These are phyloP conservation scores for Scaptomyza polygonia DNA, from an alignment of 2,888 invertebrate species.

Conservation along the genomic window DNA sequence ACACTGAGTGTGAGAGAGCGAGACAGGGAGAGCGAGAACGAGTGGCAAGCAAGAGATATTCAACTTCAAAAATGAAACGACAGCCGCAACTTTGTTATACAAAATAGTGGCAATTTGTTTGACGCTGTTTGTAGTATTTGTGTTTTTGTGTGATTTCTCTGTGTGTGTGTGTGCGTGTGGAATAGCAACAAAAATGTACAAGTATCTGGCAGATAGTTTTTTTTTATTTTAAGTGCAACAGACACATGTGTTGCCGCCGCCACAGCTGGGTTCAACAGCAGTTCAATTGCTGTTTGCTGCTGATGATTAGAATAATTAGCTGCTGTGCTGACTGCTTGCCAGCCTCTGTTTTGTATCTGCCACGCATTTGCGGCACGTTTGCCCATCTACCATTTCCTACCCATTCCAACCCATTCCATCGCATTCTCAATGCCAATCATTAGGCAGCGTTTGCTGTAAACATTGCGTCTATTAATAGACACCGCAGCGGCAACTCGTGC, in stretches of 20 bases:
- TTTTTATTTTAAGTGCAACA: slow-evolving; percentile 15
- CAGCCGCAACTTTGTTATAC: slow-evolving; percentile 69
- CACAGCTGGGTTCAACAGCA: slow-evolving; percentile 65
- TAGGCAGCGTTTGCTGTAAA: slow-evolving; percentile 62
- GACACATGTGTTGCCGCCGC: slow-evolving; percentile 47
- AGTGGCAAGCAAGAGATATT: not conserved
- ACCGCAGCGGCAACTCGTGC: slow-evolving; percentile 32
- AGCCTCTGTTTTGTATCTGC: slow-evolving; percentile 57
- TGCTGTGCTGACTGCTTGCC: slow-evolving; percentile 27
- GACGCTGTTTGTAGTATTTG: slow-evolving; percentile 27
- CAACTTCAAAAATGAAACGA: slow-evolving; percentile 25
- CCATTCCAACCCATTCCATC: slow-evolving; percentile 25
- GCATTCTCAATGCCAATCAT: slow-evolving; percentile 64
- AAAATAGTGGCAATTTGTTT: slow-evolving; percentile 66
- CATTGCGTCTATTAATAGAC: slow-evolving; percentile 66
- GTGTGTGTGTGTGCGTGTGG: not conserved
- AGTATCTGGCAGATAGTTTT: slow-evolving; percentile 39
- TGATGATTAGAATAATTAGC: slow-evolving; percentile 67
- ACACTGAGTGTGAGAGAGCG: not conserved
- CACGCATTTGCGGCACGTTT: slow-evolving; percentile 66
- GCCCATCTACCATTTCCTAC: slow-evolving; percentile 34
- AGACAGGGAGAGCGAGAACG: not conserved
- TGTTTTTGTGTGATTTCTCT: slow-evolving; percentile 39
- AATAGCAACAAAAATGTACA: slow-evolving; percentile 25
- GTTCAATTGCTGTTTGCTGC: slow-evolving; percentile 67